Conservation (phyloP, 2,797 vertebrate genomes). For the Sus cebifrons region DNA sequence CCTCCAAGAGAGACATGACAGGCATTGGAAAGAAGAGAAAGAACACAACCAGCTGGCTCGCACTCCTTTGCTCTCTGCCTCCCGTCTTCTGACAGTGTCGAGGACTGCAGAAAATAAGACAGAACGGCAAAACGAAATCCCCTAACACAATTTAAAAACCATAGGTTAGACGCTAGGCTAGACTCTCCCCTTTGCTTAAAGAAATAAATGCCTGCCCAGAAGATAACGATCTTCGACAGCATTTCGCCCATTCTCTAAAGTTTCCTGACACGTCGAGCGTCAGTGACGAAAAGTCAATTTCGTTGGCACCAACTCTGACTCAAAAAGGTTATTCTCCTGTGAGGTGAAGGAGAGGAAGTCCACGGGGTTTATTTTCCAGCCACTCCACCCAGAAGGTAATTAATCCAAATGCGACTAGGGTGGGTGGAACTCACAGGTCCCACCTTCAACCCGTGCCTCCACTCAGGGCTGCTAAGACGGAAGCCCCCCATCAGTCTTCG, state of each 20-base stretch:
- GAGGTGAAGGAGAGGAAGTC: conserved; percentile 16
- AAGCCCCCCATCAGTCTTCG: neutral
- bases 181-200: neutral
- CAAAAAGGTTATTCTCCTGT: conserved; percentile 15
- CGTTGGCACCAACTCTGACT: conserved; percentile 49
- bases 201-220: neutral
- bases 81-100: neutral
- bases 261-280: neutral
- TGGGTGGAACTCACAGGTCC: neutral
- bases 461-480: neutral
- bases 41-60: neutral
- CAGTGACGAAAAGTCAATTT: conserved; percentile 23
- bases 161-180: neutral
- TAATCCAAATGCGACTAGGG: neutral
- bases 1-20: neutral
- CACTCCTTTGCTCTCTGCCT: neutral
- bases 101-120: neutral
- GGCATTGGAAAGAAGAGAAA: neutral
- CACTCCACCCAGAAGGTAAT: conserved; percentile 49
- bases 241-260: neutral
- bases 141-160: neutral
- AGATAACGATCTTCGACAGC: neutral
- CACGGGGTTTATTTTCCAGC: conserved; percentile 21
- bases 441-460: neutral
- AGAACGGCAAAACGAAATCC: neutral